A percentile compares a stretch with the other conserved stretches of the same genome.
Conservation (phyloP, 2,888 invertebrate species). For the Pachydiplax longipennis region DNA sequence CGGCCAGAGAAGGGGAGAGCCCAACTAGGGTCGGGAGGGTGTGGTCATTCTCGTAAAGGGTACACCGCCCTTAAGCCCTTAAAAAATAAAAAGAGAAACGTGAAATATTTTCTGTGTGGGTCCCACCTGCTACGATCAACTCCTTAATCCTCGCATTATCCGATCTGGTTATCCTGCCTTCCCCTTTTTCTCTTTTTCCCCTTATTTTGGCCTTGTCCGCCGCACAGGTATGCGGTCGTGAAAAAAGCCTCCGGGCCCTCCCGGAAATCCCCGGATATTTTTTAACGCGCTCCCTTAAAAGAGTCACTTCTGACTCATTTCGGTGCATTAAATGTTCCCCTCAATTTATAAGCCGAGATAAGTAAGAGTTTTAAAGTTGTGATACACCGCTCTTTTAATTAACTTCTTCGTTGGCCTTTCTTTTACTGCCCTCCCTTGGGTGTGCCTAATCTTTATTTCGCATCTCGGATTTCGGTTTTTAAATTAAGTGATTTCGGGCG, state of each 20-base stretch:
- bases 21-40: background rate
- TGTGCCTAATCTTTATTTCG: background rate
- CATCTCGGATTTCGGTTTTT: background rate
- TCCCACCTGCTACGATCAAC: conserved; percentile 36
- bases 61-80: background rate
- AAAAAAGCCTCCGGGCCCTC: background rate
- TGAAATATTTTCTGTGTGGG: conserved; percentile 21
- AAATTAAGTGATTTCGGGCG: background rate
- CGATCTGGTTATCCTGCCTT: background rate
- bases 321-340: background rate
- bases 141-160: conserved; percentile 37
- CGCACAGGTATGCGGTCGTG: background rate
- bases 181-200: background rate
- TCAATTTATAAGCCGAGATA: background rate
- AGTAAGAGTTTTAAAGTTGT: background rate
- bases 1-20: background rate
- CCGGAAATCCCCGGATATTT: background rate
- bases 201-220: background rate
- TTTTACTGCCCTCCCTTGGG: background rate
- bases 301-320: background rate
- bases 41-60: background rate
- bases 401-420: background rate
- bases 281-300: background rate
- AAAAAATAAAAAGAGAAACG: background rate
- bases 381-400: background rate